Base-by-base conservation (phyloP, 2,113 vertebrate genomes). In the Hirundichthys speculiger region DNA sequence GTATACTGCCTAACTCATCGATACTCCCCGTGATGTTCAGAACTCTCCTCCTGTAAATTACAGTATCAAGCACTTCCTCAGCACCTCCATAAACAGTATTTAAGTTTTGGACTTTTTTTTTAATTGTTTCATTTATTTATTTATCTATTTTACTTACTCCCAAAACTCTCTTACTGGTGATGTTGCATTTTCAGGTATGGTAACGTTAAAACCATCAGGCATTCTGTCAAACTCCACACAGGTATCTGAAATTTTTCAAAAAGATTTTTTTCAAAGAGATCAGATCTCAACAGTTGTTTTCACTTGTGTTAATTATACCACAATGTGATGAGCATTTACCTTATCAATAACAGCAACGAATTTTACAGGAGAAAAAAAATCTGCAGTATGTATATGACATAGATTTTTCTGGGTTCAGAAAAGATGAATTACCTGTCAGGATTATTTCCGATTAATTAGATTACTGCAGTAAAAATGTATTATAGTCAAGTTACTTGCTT, bases 91-190 rank as follows among this genome's bases (percentile, higher is more conserved):
- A 19, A 22, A 20, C 0, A 30, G 15, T 2, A 14, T 2, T 24
- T 24, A 30, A 5, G 1, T 3, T 39, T 41, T 30, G 18, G 12
- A 14, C 43, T 22, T 3, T 52, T 40, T 53, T 3, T 4, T 2
- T 34, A 34, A 1, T 10, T 34, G 11, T 50, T 22, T 2, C 1
- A 41, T 40, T 34, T 34, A 34, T 52, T 34, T 53, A 3, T 3
- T 2, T 34, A 34, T 6, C 24, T 20, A 43, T 45, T 25, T 16
- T 58, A 98, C 98, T 60, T 90, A 98, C 97, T 99, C 97, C 97
- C 97, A 98, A 90, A 98, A 99, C 71, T 99, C 98, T 72, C 89
- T 93, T 71, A 96, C 92, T 13, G 97, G 92, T 0, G 96, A 98
- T 1, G 96, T 95, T 77, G 91, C 70, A 5, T 98, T 98, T 7